phyloP scores from a whole-genome alignment of 1,140 invertebrate species.

The Pollicipes pollicipes region DNA sequence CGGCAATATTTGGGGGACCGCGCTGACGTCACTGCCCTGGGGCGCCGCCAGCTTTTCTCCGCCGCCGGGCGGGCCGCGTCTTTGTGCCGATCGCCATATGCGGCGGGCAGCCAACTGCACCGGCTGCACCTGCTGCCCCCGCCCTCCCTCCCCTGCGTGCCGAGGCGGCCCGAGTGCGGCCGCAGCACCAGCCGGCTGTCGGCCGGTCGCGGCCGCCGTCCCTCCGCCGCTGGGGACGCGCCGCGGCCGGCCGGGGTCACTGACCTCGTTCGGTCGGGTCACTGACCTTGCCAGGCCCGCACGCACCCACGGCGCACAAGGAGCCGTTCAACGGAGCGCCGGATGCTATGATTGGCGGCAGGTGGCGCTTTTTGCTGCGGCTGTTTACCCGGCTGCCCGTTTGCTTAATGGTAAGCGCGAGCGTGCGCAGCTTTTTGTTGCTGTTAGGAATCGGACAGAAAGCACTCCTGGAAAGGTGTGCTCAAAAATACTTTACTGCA shows the following conservation, averaged over 20 bases:
- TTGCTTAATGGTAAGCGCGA: too few relatives aligned
- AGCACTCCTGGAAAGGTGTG: too few relatives aligned
- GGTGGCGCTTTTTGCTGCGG: constrained; percentile 9
- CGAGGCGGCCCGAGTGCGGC: too few relatives aligned
- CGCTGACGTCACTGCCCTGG: not conserved
- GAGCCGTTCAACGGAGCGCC: not conserved
- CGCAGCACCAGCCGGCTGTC: too few relatives aligned
- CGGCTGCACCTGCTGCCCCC: not conserved
- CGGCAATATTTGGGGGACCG: not conserved
- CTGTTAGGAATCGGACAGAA: too few relatives aligned
- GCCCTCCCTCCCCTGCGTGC: too few relatives aligned
- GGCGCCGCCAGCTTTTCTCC: not conserved
- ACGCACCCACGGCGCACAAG: not conserved
- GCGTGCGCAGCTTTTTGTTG: too few relatives aligned
- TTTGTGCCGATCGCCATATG: not conserved
- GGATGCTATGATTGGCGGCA: not conserved
- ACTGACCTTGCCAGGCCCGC: not conserved
- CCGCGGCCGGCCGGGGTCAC: too few relatives aligned
- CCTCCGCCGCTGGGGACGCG: too few relatives aligned
- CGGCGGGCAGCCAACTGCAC: not conserved
- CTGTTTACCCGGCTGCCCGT: too few relatives aligned
- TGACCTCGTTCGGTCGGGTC: not conserved
- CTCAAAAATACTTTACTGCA: too few relatives aligned
- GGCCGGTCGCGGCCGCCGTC: too few relatives aligned
- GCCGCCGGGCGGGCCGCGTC: not conserved